Evolutionary conservation across 2,888 invertebrate genomes (phyloP), one percentile per base, ranked within the genome.

Genomic region (Troglohyphantes excavatus): DNA sequence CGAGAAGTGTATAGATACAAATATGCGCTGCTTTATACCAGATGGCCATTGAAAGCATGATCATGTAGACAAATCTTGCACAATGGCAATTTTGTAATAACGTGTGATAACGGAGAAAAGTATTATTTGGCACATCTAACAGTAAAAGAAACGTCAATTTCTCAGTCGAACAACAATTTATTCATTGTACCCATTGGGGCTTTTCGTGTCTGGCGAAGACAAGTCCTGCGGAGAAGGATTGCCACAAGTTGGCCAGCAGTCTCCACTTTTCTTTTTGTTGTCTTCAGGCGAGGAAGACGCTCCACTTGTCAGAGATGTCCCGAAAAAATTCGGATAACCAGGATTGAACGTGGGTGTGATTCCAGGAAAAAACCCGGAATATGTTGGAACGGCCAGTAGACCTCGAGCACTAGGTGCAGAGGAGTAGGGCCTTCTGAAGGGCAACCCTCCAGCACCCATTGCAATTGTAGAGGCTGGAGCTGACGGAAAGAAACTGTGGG

Each of bases 361-460:
- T 46, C 90, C 90, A 2, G 90, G 90, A 19, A 90, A 90, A 43
- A 90, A 90, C 0, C 90, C 90, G 11, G 90, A 75, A 53, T 90
- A 90, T 0, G 90, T 82, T 21, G 90, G 90, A 26, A 87, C 78
- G 0, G 90, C 83, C 53, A 90, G 33, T 26, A 90, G 59, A 2
- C 86, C 90, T 43, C 90, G 33, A 1, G 86, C 53, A 9, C 67
- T 73, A 0, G 86, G 82, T n/a, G 82, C 70, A 9, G 90, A 82
- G 9, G 79, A 33, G 23, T 87, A 90, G 13, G 90, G 90, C 43
- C 90, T 43, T 2, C 90, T 82, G 43, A 90, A 90, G 11, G 90
- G 82, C 23, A 76, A 21, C 1, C 73, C 81, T 7, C 81, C 59
- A 21, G 90, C 81, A 7, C 53, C 79, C 85, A 85, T 85, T 1